Conservation (phyloP, 1,140 invertebrate genomes). For the Rhopalosiphum padi region DNA sequence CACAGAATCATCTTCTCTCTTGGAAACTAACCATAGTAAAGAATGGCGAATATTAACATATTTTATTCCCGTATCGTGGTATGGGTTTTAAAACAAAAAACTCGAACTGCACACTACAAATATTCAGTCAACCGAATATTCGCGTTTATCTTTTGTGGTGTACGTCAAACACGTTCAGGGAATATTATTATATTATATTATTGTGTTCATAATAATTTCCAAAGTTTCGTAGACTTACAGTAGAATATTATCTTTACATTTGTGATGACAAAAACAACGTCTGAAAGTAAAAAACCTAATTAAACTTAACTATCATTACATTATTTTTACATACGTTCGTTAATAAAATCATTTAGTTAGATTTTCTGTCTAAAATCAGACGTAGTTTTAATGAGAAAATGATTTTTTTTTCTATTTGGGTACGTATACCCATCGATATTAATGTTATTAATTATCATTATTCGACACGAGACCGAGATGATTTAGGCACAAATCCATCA, state of each 20-base stretch:
- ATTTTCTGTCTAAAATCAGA: background rate
- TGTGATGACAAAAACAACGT: background rate
- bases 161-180: background rate
- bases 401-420: background rate
- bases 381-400: background rate
- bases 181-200: background rate
- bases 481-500: background rate
- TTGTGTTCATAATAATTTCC: background rate
- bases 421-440: background rate
- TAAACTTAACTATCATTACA: background rate
- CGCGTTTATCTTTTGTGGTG: background rate
- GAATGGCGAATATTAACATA: background rate
- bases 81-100: background rate
- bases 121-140: background rate
- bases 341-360: background rate
- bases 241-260: background rate
- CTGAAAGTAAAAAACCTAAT: background rate
- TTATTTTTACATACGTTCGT: background rate
- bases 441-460: constrained; percentile 1
- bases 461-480: background rate
- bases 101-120: background rate
- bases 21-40: background rate
- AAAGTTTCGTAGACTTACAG: background rate
- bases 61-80: background rate
- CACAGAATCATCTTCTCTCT: background rate